A percentile compares a stretch with the other conserved stretches of the same genome.
Conservation (phyloP, 1,140 invertebrate species). For the Latrodectus geometricus region DNA sequence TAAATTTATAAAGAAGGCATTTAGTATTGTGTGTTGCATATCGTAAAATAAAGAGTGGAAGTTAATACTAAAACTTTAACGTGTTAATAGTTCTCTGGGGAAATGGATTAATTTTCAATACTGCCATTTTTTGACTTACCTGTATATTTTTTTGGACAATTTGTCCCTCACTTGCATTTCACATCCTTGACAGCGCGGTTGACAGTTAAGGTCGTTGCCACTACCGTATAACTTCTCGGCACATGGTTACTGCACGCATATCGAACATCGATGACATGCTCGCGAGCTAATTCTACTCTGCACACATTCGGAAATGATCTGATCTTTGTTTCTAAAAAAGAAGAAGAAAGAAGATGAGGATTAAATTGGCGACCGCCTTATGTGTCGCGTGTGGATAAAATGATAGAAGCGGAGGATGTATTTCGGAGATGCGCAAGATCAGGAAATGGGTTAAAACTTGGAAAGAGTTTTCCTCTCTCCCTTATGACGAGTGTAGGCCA, state of each 20-base stretch:
- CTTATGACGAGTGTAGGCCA: background rate
- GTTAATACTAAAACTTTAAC: too few relatives aligned
- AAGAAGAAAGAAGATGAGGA: background rate
- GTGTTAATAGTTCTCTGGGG: too few relatives aligned
- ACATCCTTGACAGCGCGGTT: slow-evolving; percentile 42
- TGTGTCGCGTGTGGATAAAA: background rate
- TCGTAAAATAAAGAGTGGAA: too few relatives aligned
- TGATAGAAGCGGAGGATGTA: background rate
- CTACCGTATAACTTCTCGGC: slow-evolving; percentile 25
- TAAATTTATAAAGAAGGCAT: too few relatives aligned
- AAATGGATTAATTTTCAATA: too few relatives aligned
- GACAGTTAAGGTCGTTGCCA: slow-evolving; percentile 54
- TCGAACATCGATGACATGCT: slow-evolving; percentile 23
- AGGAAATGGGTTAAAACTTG: background rate
- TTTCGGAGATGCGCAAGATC: background rate
- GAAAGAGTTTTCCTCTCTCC: slow-evolving; percentile 1
- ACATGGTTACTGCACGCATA: slow-evolving; percentile 36
- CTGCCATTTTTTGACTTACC: slow-evolving; percentile 4
- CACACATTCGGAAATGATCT: background rate
- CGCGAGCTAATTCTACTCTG: background rate
- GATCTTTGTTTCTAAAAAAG: background rate
- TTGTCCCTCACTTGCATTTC: slow-evolving; percentile 15
- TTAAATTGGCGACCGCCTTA: background rate
- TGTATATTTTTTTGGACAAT: slow-evolving; percentile 5
- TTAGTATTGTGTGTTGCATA: too few relatives aligned